Conservation (phyloP, 2,797 vertebrate genomes). For the Spinus pinus region DNA sequence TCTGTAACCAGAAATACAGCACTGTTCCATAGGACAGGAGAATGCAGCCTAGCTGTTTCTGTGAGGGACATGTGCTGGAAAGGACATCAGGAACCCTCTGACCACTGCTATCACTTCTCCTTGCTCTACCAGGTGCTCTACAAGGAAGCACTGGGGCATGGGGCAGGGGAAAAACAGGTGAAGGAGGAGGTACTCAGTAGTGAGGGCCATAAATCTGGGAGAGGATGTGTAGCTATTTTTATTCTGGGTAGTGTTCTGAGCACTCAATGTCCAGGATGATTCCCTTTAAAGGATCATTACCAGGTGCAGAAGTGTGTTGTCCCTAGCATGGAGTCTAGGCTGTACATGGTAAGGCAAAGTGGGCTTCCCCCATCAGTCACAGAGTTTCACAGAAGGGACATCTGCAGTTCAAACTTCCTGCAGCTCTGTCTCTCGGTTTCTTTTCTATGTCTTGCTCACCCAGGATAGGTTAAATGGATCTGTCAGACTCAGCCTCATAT, state of each 20-base stretch:
- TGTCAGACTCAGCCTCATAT: background rate
- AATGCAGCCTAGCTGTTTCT: background rate
- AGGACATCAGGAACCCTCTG: background rate
- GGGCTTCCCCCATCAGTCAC: background rate
- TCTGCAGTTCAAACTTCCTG: background rate
- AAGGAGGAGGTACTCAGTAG: background rate
- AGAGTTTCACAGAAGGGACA: background rate
- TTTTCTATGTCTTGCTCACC: background rate
- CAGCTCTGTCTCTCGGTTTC: background rate
- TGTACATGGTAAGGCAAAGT: background rate
- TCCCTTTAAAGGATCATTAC: background rate
- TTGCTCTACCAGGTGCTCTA: background rate
- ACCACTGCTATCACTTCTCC: background rate
- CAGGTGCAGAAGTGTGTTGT: background rate
- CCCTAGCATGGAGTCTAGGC: background rate
- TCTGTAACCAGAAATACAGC: background rate
- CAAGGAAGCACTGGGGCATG: background rate
- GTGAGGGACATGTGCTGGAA: background rate
- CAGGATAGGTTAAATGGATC: background rate
- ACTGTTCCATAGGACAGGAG: background rate
- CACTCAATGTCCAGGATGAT: fast-evolving
- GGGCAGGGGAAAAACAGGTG: background rate
- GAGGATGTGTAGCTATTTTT: background rate
- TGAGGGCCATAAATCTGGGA: background rate
- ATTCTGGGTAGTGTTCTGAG: background rate